Evolutionary conservation across 2,797 vertebrate genomes (phyloP).

Genomic region (Lemur catta): DNA sequence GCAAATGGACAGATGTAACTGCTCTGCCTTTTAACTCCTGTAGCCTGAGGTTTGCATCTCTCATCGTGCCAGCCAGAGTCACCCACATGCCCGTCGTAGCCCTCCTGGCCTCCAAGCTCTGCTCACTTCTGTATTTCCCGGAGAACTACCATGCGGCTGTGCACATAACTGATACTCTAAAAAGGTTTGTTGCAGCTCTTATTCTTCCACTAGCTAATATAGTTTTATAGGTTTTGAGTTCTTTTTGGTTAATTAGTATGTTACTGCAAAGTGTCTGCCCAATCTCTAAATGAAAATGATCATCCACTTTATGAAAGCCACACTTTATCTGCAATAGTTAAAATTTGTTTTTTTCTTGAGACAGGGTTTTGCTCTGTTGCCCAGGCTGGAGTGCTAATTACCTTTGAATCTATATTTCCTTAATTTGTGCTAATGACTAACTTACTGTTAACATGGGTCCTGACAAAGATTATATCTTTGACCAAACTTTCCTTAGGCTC

Average conservation of each 20-base stretch:
- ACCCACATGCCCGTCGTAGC: neutral
- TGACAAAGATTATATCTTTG: neutral
- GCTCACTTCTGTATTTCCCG: neutral
- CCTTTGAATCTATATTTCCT: neutral
- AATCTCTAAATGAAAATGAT: slow-evolving; percentile 1
- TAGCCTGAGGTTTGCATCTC: neutral
- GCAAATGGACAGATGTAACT: neutral
- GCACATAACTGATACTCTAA: neutral
- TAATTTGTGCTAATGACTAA: neutral
- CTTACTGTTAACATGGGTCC: neutral
- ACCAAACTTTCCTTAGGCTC: neutral
- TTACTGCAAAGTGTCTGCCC: neutral
- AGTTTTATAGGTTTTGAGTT: neutral
- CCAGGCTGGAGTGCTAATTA: neutral
- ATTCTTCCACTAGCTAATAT: neutral
- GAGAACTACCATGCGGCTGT: neutral
- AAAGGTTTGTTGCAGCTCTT: neutral
- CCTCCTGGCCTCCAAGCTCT: neutral
- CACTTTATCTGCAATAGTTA: neutral
- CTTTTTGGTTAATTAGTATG: neutral
- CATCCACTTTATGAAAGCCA: neutral
- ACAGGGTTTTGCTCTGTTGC: neutral
- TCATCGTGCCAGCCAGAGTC: neutral
- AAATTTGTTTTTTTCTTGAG: neutral
- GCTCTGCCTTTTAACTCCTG: neutral